Percentiles rank a stretch among this genome's conserved stretches.
Conservation (phyloP, 2,113 vertebrate genomes). For the Engystomops pustulosus region DNA sequence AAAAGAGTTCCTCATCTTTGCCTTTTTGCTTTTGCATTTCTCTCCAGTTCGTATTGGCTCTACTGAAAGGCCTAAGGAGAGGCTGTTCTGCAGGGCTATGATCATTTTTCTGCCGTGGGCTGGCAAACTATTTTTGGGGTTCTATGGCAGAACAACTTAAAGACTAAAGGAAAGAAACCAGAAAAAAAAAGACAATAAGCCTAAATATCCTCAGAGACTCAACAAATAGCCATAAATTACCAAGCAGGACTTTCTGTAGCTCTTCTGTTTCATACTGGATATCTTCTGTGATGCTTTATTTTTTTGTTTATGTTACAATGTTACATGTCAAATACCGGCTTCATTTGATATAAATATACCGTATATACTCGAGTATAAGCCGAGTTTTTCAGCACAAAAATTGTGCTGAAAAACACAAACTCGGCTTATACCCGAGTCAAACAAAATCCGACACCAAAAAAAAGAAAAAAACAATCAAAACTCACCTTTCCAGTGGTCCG, state of each 20-base stretch:
- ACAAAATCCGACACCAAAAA: too few species aligned
- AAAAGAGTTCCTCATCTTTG: neutral
- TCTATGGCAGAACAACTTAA: slow-evolving; percentile 38
- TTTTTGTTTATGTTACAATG: slow-evolving; percentile 69
- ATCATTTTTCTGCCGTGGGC: slow-evolving; percentile 24
- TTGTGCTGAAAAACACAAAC: too few species aligned
- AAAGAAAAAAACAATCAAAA: too few species aligned
- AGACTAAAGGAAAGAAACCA: slow-evolving; percentile 70
- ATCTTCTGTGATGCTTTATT: slow-evolving; percentile 53
- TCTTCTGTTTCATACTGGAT: slow-evolving; percentile 64
- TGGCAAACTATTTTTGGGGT: neutral
- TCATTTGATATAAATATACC: slow-evolving; percentile 49
- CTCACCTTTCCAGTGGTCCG: too few species aligned
- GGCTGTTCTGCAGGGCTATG: slow-evolving; percentile 22
- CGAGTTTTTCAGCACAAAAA: too few species aligned
- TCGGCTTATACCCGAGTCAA: too few species aligned
- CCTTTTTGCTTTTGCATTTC: slow-evolving; percentile 63
- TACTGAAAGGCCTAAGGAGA: slow-evolving; percentile 65
- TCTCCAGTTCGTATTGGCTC: slow-evolving; percentile 67
- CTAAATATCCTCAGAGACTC: slow-evolving; percentile 87
- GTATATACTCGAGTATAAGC: too few species aligned
- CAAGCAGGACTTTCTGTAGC: slow-evolving; percentile 74
- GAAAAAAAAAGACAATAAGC: slow-evolving; percentile 68
- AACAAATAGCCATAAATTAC: slow-evolving; percentile 90
- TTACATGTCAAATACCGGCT: too few species aligned